These are phyloP conservation scores for Orientallactaga bullata DNA, from an alignment of 2,113 vertebrate species.

Conservation along the genomic window DNA sequence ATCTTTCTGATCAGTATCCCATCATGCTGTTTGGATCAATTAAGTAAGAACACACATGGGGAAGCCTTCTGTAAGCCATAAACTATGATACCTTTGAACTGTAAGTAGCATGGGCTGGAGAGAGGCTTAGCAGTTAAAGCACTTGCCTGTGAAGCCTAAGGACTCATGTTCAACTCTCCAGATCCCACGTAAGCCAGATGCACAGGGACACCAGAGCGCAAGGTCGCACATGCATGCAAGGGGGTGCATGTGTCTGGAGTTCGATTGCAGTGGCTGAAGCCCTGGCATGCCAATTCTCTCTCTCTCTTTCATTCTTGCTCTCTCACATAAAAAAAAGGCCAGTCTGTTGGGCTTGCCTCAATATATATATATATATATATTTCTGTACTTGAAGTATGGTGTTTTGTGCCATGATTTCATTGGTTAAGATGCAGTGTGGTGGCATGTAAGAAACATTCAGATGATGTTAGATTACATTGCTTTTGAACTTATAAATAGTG, in stretches of 20 bases:
- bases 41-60: not conserved
- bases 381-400: accelerated
- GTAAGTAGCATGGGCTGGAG: not conserved
- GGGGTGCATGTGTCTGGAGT: too few relatives aligned
- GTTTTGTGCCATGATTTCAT: not conserved
- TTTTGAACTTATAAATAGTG: not conserved
- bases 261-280: too few relatives aligned
- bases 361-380: too few relatives aligned
- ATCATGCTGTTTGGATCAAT: not conserved
- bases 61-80: not conserved
- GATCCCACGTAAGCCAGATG: too few relatives aligned
- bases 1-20: not conserved
- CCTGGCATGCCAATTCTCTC: too few relatives aligned
- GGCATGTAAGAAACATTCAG: not conserved
- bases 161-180: too few relatives aligned
- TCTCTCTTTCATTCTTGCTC: too few relatives aligned
- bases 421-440: not conserved
- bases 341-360: too few relatives aligned
- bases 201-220: too few relatives aligned
- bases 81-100: not conserved
- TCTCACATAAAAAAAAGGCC: not conserved
- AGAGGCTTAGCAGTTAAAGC: too few relatives aligned
- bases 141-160: too few relatives aligned
- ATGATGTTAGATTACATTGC: not conserved
- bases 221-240: too few relatives aligned